Percentiles rank a stretch among this genome's conserved stretches.
These are phyloP conservation scores for Empis stercorea DNA, from an alignment of 2,888 invertebrate genomes.

Conservation along the genomic window DNA sequence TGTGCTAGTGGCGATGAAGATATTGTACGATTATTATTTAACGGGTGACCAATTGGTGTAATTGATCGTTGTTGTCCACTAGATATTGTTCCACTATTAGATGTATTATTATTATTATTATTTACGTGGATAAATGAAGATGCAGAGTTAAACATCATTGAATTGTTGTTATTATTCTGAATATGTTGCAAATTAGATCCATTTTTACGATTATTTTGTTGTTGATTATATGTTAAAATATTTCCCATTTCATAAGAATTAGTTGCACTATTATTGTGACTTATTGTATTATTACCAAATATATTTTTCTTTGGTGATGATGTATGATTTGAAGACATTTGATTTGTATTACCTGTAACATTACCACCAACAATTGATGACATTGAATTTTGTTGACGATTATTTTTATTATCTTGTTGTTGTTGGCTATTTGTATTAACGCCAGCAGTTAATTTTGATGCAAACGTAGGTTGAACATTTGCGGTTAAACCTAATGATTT, in stretches of 20 bases:
- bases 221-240: slow-evolving; percentile 5
- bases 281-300: background rate
- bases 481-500: slow-evolving; percentile 9
- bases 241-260: background rate
- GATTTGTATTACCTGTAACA: slow-evolving; percentile 1
- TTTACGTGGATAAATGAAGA: slow-evolving; percentile 4
- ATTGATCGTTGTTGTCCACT: slow-evolving; percentile 21
- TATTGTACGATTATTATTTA: slow-evolving; percentile 13
- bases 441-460: slow-evolving; percentile 39
- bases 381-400: slow-evolving; percentile 1
- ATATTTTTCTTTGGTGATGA: slow-evolving; percentile 3
- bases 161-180: too few relatives aligned
- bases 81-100: slow-evolving; percentile 4
- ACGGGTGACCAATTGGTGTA: slow-evolving; percentile 33
- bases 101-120: slow-evolving; percentile 13
- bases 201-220: slow-evolving; percentile 2
- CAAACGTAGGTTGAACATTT: slow-evolving; percentile 28
- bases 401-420: background rate
- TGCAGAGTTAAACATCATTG: slow-evolving; percentile 13
- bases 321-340: slow-evolving; percentile 17
- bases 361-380: too few relatives aligned
- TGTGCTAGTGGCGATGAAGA: slow-evolving; percentile 14
- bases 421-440: slow-evolving; percentile 17
- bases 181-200: slow-evolving; percentile 1
- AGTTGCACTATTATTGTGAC: background rate